Evolutionary conservation across 2,888 invertebrate genomes (phyloP).

Genomic region (Cecidostiba fungosa): DNA sequence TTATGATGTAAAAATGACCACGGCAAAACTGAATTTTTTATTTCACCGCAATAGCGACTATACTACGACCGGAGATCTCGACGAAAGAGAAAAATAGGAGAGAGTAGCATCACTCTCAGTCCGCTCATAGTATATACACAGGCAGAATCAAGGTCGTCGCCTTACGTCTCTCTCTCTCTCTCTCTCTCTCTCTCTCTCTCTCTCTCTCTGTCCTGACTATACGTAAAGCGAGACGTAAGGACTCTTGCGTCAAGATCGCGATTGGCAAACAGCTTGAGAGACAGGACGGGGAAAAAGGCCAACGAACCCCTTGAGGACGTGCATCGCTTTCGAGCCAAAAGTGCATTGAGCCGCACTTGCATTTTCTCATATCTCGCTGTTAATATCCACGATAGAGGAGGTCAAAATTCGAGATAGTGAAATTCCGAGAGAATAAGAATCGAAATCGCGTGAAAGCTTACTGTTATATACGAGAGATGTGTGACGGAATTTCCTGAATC

Average conservation of each 20-base stretch:
- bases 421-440: not conserved
- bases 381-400: not conserved
- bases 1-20: too few species aligned
- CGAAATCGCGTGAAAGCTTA: not conserved
- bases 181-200: too few species aligned
- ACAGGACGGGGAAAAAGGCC: not conserved
- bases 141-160: not conserved
- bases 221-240: too few species aligned
- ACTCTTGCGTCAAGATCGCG: not conserved
- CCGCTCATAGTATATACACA: not conserved
- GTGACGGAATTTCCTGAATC: not conserved
- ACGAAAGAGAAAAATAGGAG: not conserved
- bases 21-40: not conserved
- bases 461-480: not conserved
- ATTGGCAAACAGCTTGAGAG: not conserved
- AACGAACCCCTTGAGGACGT: not conserved
- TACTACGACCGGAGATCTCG: not conserved
- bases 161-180: not conserved
- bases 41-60: not conserved
- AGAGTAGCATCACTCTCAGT: not conserved
- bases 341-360: not conserved
- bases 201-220: not conserved
- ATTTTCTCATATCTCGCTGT: not conserved
- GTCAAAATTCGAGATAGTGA: not conserved
- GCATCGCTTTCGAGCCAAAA: not conserved